Percentiles rank a stretch among this genome's conserved stretches.
Evolutionary conservation across 2,113 vertebrate genomes (phyloP).

Genomic region (Synodontis membranacea): DNA sequence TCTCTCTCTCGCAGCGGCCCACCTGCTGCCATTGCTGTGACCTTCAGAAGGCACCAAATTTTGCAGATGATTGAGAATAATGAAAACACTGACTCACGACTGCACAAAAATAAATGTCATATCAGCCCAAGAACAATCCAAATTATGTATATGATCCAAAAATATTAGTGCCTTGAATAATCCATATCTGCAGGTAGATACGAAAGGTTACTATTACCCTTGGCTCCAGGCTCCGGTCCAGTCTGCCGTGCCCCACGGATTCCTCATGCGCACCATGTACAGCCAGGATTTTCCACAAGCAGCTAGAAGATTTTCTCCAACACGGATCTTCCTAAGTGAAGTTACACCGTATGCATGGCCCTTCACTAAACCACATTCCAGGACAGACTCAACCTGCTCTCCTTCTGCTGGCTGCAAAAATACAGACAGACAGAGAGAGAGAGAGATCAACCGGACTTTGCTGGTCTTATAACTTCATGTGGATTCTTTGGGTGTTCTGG

Average conservation of each 20-base stretch:
- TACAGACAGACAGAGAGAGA: not conserved
- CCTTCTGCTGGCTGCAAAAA: conserved; percentile 70
- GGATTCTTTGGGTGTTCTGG: not conserved
- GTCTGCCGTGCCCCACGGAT: conserved; percentile 79
- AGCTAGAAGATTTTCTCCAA: conserved; percentile 56
- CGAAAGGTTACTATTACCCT: conserved; percentile 60
- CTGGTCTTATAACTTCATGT: not conserved
- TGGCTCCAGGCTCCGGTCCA: conserved; percentile 81
- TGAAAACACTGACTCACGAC: not conserved
- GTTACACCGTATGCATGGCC: conserved; percentile 81
- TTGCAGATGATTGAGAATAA: not conserved
- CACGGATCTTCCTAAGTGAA: conserved; percentile 67
- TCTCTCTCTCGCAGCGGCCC: conserved; percentile 70
- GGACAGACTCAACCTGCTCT: conserved; percentile 71
- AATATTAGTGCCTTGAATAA: not conserved
- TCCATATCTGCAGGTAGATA: not conserved
- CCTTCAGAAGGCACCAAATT: conserved; percentile 61
- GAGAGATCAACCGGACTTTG: not conserved
- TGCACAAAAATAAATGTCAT: not conserved
- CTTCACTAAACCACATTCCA: conserved; percentile 76
- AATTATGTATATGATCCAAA: not conserved
- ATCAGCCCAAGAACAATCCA: not conserved
- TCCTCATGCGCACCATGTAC: conserved; percentile 76
- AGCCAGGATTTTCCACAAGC: conserved; percentile 59
- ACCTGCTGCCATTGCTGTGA: conserved; percentile 76